Evolutionary conservation across 2,888 invertebrate genomes (phyloP), one percentile per base, ranked within the genome.

Genomic region (Aphrophora alni): DNA sequence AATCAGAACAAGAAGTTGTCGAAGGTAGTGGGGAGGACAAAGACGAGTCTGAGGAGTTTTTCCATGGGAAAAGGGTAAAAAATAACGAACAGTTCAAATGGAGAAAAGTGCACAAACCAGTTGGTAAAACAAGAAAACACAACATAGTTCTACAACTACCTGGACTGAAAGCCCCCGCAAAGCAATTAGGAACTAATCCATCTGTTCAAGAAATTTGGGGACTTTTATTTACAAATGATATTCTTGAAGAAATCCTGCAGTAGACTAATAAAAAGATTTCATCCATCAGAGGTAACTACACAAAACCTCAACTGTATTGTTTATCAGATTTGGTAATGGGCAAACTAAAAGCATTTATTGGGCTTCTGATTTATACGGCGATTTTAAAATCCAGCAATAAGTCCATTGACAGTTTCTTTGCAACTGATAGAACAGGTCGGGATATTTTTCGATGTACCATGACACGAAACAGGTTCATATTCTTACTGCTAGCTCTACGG

Each of bases 361-460:
- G 81, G 27, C 72, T 81, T 0, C 21, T 81, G 28, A 72, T 69
- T 51, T 77, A 73, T 10, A 68, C 81, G 17, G 77, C 77, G 0
- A 44, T 69, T 7, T 44, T 81, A 14, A 28, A 73, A 21, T 28
- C 59, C 27, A 25, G 38, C 14, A 28, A 28, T 28, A 44, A 83
- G 84, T 24, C 78, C 33, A 38, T 85, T 86, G 73, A 76, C 8
- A 38, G 73, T 71, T 73, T 72, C 27, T 80, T 33, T 38, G 59
- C 76, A 28, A 80, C 44, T 12, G 77, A 78, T 72, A 17, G 82
- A 81, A 75, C 68, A 51, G 77, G 73, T 2, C 59, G 76, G 25
- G 77, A 77, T n/a, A 68, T 76, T 21, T 72, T 80, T 76, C 73
- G 27, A 21, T 59, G 38, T 27, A 80, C 77, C 0, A 80, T 77